These are phyloP conservation scores for Hypercompe scribonia DNA, from an alignment of 2,888 invertebrate species.

Conservation along the genomic window DNA sequence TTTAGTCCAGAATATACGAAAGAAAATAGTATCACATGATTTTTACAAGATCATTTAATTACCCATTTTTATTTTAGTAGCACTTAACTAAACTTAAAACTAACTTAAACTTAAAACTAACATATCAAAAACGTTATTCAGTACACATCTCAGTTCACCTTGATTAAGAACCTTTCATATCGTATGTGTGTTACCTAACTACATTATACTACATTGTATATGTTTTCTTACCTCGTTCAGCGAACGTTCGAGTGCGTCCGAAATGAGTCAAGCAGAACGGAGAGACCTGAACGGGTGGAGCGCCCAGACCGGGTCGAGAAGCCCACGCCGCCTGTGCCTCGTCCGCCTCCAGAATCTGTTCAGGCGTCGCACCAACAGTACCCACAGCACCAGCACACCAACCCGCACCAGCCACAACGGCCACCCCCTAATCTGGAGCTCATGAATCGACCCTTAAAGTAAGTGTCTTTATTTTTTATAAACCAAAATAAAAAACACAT, in stretches of 20 bases:
- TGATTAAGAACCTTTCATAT: too few species aligned
- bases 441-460: slow-evolving; percentile 91
- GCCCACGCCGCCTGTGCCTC: slow-evolving; percentile 52
- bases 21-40: too few species aligned
- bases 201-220: background rate
- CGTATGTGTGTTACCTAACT: too few species aligned
- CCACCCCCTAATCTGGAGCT: slow-evolving; percentile 89
- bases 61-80: too few species aligned
- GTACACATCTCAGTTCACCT: too few species aligned
- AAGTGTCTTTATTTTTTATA: slow-evolving; percentile 57
- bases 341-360: slow-evolving; percentile 54
- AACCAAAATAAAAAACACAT: background rate
- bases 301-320: slow-evolving; percentile 37
- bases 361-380: slow-evolving; percentile 54
- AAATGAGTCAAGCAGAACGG: slow-evolving; percentile 67
- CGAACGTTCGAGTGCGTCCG: slow-evolving; percentile 97
- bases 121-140: too few species aligned
- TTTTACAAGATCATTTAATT: too few species aligned
- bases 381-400: slow-evolving; percentile 58
- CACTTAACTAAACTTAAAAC: too few species aligned
- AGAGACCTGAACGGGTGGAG: slow-evolving; percentile 49
- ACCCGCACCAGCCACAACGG: slow-evolving; percentile 79
- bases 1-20: too few species aligned
- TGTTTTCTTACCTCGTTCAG: slow-evolving; percentile 76
- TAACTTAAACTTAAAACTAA: too few species aligned